Evolutionary conservation across 2,797 vertebrate species (phyloP), one percentile per base, ranked within the genome.

Genomic region (Galagoides demidoff): DNA sequence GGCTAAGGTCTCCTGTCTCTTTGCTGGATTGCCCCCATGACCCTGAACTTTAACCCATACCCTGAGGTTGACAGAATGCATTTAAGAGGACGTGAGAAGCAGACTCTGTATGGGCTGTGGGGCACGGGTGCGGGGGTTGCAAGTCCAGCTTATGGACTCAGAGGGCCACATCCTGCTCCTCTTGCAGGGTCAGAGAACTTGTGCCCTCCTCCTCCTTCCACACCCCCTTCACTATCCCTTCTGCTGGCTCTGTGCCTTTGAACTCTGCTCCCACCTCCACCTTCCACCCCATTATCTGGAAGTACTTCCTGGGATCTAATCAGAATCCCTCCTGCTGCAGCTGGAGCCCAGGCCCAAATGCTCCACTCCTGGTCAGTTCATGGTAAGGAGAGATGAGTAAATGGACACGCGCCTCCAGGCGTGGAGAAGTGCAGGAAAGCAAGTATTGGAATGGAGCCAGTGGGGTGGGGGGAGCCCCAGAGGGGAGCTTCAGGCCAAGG

Each of bases 401-500:
- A 8, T 25, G 59, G 27, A 27, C 70, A 39, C 27, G 70, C 7
- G 0, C 20, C 4, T 0, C 55, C 39, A 37, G 17, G 71, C 37
- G 85, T 9, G 49, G 90, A 95, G 92, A 93, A 94, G 84, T 12
- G 88, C 92, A 94, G 29, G 97, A 96, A 34, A 70, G 57, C 25
- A 22, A 63, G 45, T 8, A 85, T 39, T 84, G 95, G 23, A 52
- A 78, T 94, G 64, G 34, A 94, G 70, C 49, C 34, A 17, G 20
- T 5, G 25, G 89, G 25, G 5, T 2, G 12, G 17, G 6, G 49
- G 37, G n/a, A 34, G 19, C 22, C 68, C 61, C 61, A 71, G 68
- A 92, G 39, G 66, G 68, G 87, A 87, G 39, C 59, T 84, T 57
- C 95, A 4, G 59, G 39, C 93, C 84, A 90, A 95, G 85, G 76